Conservation (phyloP, 2,888 invertebrate genomes). For the Noctua janthina region DNA sequence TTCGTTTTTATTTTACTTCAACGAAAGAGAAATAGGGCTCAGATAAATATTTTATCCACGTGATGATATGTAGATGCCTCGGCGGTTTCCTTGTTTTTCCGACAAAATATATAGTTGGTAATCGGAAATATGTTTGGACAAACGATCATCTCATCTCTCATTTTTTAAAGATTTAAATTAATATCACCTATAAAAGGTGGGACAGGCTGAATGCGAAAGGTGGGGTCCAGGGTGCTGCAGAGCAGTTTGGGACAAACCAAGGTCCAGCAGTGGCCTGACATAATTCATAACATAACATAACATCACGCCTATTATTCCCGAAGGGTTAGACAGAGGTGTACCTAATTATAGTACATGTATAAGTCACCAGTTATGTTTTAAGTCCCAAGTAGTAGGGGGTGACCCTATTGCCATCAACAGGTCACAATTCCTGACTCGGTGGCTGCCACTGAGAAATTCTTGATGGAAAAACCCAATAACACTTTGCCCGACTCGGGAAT, state of each 20-base stretch:
- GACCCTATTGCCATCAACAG: no score
- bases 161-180: neutral
- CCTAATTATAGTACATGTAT: no score
- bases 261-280: neutral
- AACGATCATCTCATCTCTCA: neutral
- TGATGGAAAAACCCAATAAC: no score
- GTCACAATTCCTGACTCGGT: no score
- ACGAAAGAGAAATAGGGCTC: conserved; percentile 71
- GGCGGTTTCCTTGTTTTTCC: conserved; percentile 15
- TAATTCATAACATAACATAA: neutral
- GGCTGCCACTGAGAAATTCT: no score
- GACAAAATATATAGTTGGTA: neutral
- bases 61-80: conserved; percentile 43
- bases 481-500: no score
- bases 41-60: conserved; percentile 71
- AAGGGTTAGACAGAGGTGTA: no score
- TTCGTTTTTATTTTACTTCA: conserved; percentile 68
- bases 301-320: no score
- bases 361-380: no score
- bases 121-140: neutral
- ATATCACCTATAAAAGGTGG: no score
- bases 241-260: neutral
- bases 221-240: neutral
- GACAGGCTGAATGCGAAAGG: neutral
- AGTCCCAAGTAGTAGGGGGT: no score